Evolutionary conservation across 2,113 vertebrate genomes (phyloP), one percentile per base, ranked within the genome.

Genomic region (Damaliscus lunatus): DNA sequence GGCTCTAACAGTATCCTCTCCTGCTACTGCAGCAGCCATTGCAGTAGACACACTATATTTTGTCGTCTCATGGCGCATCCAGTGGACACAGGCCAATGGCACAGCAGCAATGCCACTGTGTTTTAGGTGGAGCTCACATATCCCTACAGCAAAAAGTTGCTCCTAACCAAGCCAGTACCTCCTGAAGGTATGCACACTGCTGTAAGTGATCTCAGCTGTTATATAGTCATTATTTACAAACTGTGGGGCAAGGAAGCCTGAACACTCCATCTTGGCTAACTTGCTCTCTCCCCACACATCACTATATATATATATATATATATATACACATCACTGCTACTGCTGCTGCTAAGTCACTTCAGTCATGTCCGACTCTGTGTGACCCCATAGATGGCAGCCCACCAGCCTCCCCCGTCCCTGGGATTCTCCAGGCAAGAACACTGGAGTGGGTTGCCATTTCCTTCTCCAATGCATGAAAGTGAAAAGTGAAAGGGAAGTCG

Each of bases 21-120:
- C 64, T 36, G 64, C 64, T 21, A 1, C n/a, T 36, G 19, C n/a
- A 71, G 64, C 64, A 12, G n/a, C n/a, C 67, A 0, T 36, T 0
- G 0, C 67, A 71, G n/a, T 11, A 36, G 67, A 21, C 19, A 71
- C n/a, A 21, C 19, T 71, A 23, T 23, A 71, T 36, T 71, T 21
- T 71, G 17, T 71, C 9, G 0, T 23, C 67, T 71, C 67, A 36
- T 36, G 67, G 67, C n/a, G 12, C 5, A 71, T 9, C 19, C 19
- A 71, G 0, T 71, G 67, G 9, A 23, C 67, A 5, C 10, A 36
- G 33, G 67, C 67, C n/a, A 36, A 21, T 23, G n/a, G 6, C 67
- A 10, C 4, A 40, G n/a, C 67, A 23, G n/a, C 9, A 71, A 3
- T 71, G 17, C 19, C 2, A 0, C 67, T 71, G n/a, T 1, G 0